phyloP scores from a whole-genome alignment of 2,113 vertebrate genomes.

The Takifugu bimaculatus region DNA sequence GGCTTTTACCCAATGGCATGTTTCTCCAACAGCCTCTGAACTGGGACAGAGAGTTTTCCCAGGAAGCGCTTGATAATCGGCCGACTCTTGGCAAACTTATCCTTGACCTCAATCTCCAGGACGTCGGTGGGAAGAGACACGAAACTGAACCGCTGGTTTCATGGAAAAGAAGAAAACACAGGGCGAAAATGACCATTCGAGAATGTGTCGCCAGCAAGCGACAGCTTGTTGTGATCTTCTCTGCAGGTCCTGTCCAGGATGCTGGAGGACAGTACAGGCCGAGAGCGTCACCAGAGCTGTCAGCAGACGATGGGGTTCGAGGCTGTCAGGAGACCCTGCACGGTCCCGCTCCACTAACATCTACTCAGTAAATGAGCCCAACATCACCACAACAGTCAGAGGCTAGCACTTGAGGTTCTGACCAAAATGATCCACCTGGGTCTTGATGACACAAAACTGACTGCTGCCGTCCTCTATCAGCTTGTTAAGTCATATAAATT shows the following conservation, averaged over 20 bases:
- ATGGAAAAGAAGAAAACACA: constrained; percentile 35
- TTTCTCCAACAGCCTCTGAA: constrained; percentile 94
- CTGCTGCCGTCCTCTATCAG: too few relatives aligned
- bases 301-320: too few relatives aligned
- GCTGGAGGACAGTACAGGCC: too few relatives aligned
- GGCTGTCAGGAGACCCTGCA: neutral
- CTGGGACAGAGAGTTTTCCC: constrained; percentile 92
- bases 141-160: constrained; percentile 87
- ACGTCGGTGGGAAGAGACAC: constrained; percentile 96
- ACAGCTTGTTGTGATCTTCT: too few relatives aligned
- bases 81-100: constrained; percentile 97
- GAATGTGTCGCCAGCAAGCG: too few relatives aligned
- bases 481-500: too few relatives aligned
- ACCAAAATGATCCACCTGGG: too few relatives aligned
- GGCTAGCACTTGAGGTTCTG: too few relatives aligned
- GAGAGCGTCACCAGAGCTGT: too few relatives aligned
- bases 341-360: neutral
- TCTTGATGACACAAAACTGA: too few relatives aligned
- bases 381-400: too few relatives aligned
- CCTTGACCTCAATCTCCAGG: constrained; percentile 97
- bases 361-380: neutral
- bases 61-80: constrained; percentile 98
- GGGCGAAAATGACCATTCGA: neutral
- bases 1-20: constrained; percentile 89
- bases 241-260: neutral